A percentile compares a stretch with the other conserved stretches of the same genome.
Evolutionary conservation across 1,140 invertebrate genomes (phyloP).

Genomic region (Lordiphosa clarofinis): DNA sequence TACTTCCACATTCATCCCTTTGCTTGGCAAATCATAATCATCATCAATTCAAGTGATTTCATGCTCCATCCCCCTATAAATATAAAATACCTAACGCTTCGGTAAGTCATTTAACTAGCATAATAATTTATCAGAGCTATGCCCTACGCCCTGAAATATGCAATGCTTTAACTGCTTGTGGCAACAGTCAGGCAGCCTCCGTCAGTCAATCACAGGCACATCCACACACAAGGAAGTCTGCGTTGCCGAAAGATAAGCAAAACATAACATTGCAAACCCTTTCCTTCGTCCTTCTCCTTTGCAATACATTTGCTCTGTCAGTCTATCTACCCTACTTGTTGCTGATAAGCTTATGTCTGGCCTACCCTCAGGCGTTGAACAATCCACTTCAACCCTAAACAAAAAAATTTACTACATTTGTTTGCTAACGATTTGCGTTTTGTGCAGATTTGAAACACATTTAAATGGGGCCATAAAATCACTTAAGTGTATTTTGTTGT

Average conservation of each 20-base stretch:
- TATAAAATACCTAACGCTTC: slow-evolving; percentile 2
- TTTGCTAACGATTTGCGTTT: slow-evolving; percentile 30
- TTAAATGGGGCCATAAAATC: slow-evolving; percentile 68
- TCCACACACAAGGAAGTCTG: neutral
- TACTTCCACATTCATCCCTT: neutral
- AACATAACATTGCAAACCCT: slow-evolving; percentile 5
- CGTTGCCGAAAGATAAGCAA: slow-evolving; percentile 7
- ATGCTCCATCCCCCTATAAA: neutral
- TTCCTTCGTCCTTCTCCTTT: slow-evolving; percentile 5
- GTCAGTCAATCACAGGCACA: slow-evolving; percentile 32
- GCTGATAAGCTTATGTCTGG: slow-evolving; percentile 48
- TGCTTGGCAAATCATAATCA: slow-evolving; percentile 12
- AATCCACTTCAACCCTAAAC: slow-evolving; percentile 1
- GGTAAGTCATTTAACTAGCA: slow-evolving; percentile 18
- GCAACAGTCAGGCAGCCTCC: slow-evolving; percentile 18
- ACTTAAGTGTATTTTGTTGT: slow-evolving; percentile 62
- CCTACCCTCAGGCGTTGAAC: slow-evolving; percentile 18
- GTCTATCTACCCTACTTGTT: slow-evolving; percentile 47
- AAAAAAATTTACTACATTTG: slow-evolving; percentile 46
- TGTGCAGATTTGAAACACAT: slow-evolving; percentile 63
- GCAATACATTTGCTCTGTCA: neutral
- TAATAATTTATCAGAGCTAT: slow-evolving; percentile 43
- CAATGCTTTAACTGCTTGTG: slow-evolving; percentile 27
- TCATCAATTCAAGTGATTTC: slow-evolving; percentile 11
- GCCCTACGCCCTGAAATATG: slow-evolving; percentile 26